Base-by-base conservation (phyloP, 2,113 vertebrate species). In the Podilymbus podiceps region DNA sequence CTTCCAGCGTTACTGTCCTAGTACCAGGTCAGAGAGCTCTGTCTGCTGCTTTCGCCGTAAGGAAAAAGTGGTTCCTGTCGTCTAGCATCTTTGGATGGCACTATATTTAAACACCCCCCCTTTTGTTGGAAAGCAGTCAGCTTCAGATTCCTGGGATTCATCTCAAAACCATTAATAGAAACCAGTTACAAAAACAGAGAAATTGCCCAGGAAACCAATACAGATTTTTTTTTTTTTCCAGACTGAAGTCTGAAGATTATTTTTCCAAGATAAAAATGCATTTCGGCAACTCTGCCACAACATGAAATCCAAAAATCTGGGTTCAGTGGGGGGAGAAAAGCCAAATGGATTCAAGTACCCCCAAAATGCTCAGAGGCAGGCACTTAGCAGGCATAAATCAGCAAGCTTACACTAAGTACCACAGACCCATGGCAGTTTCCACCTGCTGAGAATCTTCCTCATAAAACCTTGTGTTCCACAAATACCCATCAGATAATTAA, bases 101-200 rank as follows among this genome's bases (percentile, higher is more conserved):
- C 59, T 38, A 20, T 3, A 79, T 89, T 92, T 55, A 85, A 95
- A 68, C 73, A 64, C 31, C 56, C 76, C 56, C 73, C 56, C 73
- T 93, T 56, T 40, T 47, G 81, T 15, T 95, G 95, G 88, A 82
- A 80, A 83, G 88, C 35, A 46, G 20, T 90, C 92, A 35, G 40
- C 67, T 86, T 49, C 85, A 56, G 88, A 97, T 97, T 96, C 94
- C 85, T 95, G 94, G 91, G 90, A 95, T 96, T 96, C 88, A 80
- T 83, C 93, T 95, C 93, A 83, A 96, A 96, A 90, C 69, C 96
- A 52, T 87, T 96, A 94, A 96, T 80, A 91, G 52, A 89, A 97
- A 96, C 89, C 97, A 97, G 71, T 95, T 95, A 95, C 8, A 89
- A 94, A 97, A 97, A 96, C 96, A 97, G 79, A 94, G 66, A 83